These are phyloP conservation scores for Dryobota labecula DNA, from an alignment of 2,888 invertebrate genomes.

Conservation along the genomic window DNA sequence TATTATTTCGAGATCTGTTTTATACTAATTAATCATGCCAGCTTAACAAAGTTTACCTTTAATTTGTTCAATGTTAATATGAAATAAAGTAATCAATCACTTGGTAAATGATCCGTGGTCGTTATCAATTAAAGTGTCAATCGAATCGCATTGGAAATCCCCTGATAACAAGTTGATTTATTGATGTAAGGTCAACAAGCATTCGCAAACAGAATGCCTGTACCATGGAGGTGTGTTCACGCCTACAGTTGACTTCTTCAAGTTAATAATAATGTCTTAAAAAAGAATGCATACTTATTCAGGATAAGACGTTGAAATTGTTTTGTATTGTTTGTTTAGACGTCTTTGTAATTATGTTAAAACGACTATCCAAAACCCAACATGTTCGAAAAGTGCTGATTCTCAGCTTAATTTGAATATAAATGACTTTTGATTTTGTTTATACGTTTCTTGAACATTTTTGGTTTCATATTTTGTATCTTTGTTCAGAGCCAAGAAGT, in stretches of 20 bases:
- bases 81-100: slow-evolving; percentile 8
- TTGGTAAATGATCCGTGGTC: not conserved
- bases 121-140: slow-evolving; percentile 4
- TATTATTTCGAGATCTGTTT: no score
- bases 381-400: no score
- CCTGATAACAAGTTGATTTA: slow-evolving; percentile 25
- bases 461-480: not conserved
- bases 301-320: not conserved
- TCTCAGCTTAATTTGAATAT: no score
- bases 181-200: not conserved
- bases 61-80: not conserved
- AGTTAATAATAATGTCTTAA: not conserved
- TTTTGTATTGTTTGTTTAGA: not conserved
- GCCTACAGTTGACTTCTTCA: not conserved
- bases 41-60: not conserved
- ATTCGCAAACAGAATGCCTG: not conserved
- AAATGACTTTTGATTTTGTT: no score
- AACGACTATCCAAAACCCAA: not conserved
- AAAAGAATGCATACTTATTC: not conserved
- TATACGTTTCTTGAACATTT: no score
- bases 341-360: not conserved
- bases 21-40: not conserved
- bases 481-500: slow-evolving; percentile 4
- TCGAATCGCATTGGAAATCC: not conserved
- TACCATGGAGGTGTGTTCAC: not conserved